Base-by-base conservation (phyloP, 2,888 invertebrate genomes). In the Icerya purchasi region DNA sequence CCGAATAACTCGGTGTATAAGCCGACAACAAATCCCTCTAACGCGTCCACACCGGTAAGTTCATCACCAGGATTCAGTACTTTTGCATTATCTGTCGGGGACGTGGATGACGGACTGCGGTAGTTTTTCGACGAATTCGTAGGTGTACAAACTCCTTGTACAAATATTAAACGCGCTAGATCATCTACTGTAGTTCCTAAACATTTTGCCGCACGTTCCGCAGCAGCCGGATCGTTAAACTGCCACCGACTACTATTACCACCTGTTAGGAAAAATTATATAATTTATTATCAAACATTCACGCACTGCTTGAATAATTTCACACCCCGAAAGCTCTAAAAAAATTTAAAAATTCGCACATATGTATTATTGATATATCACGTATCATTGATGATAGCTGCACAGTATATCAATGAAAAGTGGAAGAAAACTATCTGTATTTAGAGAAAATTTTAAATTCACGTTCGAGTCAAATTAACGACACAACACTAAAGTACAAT, bases 1-100 rank as follows among this genome's bases (percentile, higher is more conserved):
- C 86, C 87, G 71, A 94, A 85, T 0, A 87, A 82, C 71, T 94
- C 93, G 2, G 84, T 80, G 72, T 96, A 97, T 0, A 97, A 77
- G 1, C 92, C 93, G 20, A 86, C 78, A 19, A 86, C 83, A 65
- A 94, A 81, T 0, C 87, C 89, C 69, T 93, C 90, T 3, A 94
- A 73, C 0, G 90, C 86, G 67, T 93, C 93, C 58, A 84, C 74
- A 0, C 89, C 90, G 0, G 78, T 76, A 52, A 81, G 81, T 53
- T 78, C 73, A 58, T 82, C 82, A 57, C 72, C 74, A 64, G 80
- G 80, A 1, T 78, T 81, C 0, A 83, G 82, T 0, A 56, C 58
- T 0, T 74, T 73, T n/a, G 50, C 49, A 52, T 59, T 53, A 71
- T 68, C 61, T 62, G 63, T 51, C 57, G 64, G 53, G 1, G 62